phyloP scores from a whole-genome alignment of 64 coral and sea anemone genomes.

The Pachyseris speciosa region DNA sequence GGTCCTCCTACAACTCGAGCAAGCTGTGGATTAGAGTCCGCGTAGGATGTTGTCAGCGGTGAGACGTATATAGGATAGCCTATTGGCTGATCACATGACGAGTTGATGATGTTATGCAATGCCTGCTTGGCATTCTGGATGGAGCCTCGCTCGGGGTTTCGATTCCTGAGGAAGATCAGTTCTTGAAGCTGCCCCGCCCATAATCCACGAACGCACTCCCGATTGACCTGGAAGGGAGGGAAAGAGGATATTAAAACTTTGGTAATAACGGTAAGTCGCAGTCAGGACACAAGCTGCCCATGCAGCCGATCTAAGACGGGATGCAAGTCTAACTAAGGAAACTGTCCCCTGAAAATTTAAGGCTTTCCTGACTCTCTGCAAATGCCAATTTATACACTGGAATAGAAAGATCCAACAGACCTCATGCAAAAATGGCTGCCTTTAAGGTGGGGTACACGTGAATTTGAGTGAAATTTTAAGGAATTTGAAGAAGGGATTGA shows the following conservation, averaged over 20 bases:
- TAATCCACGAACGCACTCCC: slow-evolving; percentile 94
- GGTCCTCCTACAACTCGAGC: slow-evolving; percentile 81
- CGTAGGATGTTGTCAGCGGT: slow-evolving; percentile 94
- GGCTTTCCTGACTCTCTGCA: too few species aligned
- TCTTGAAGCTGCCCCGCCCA: slow-evolving; percentile 98
- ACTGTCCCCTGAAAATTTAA: too few species aligned
- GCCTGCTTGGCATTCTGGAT: slow-evolving; percentile 99
- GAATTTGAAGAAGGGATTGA: too few species aligned
- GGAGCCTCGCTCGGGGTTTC: slow-evolving; percentile 97
- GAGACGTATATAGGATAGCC: slow-evolving; percentile 99
- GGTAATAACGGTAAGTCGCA: too few species aligned
- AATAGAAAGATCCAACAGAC: too few species aligned
- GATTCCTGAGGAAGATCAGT: slow-evolving; percentile 95
- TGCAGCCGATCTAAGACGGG: too few species aligned
- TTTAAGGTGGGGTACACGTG: too few species aligned
- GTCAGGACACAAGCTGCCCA: not conserved
- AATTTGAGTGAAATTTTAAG: too few species aligned
- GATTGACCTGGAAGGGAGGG: slow-evolving; percentile 75
- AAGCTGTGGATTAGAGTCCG: slow-evolving; percentile 87
- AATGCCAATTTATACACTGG: too few species aligned
- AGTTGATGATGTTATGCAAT: slow-evolving; percentile 98
- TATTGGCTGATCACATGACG: slow-evolving; percentile 97
- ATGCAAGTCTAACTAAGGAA: too few species aligned
- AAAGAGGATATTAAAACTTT: not conserved
- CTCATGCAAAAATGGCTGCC: too few species aligned